phyloP scores from a whole-genome alignment of 2,797 vertebrate species.

The Rousettus madagascariensis region DNA sequence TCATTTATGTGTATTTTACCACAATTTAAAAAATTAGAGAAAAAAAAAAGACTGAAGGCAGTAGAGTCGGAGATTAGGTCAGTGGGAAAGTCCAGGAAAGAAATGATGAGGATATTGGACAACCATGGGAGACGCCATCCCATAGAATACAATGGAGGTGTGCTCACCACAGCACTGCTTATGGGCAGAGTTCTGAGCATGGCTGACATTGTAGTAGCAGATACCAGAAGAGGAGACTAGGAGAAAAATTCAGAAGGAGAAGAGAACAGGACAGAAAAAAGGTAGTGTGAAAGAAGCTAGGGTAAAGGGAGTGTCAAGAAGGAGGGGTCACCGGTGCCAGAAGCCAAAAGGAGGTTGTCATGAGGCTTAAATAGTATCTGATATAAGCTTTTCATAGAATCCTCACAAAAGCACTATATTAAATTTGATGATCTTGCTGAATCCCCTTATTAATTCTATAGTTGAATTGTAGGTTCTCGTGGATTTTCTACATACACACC shows the following conservation, averaged over 20 bases:
- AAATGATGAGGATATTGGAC: not conserved
- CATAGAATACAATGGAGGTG: not conserved
- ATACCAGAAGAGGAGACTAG: not conserved
- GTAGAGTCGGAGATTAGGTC: not conserved
- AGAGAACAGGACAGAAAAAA: not conserved
- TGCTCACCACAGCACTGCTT: not conserved
- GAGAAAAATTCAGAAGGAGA: not conserved
- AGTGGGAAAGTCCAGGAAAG: not conserved
- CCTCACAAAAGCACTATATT: not conserved
- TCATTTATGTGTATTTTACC: not conserved
- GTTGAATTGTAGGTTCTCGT: not conserved
- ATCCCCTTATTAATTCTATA: not conserved
- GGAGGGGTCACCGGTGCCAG: not conserved
- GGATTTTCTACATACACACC: not conserved
- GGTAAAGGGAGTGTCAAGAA: not conserved
- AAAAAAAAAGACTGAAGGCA: not conserved
- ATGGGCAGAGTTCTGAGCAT: not conserved
- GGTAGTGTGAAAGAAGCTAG: not conserved
- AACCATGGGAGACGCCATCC: not conserved
- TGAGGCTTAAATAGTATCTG: not conserved
- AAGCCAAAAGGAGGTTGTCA: not conserved
- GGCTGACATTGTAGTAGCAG: not conserved
- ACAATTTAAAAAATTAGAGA: not conserved
- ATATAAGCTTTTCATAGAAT: not conserved
- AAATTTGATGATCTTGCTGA: slow-evolving; percentile 1